Evolutionary conservation across 2,113 vertebrate genomes (phyloP).

Genomic region (Erinaceus europaeus): DNA sequence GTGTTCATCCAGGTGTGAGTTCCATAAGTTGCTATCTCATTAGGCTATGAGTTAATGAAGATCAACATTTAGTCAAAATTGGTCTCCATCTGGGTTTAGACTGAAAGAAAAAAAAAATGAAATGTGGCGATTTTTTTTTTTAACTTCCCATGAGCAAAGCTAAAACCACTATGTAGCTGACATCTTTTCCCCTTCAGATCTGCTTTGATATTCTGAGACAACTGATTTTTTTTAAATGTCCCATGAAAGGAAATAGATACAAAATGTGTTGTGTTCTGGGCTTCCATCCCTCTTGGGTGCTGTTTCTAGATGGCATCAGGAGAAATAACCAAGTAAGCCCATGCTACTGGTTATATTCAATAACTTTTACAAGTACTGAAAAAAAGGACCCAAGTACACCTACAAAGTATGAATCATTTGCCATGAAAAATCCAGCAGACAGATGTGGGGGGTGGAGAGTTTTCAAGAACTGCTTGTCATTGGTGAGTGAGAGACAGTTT

Average conservation of each 20-base stretch:
- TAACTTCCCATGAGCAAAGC: background rate
- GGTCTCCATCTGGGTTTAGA: background rate
- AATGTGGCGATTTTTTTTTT: background rate
- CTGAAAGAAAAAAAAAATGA: background rate
- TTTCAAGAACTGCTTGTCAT: slow-evolving; percentile 3
- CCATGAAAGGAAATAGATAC: background rate
- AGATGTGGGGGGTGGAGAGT: background rate
- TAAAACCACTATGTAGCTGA: too few relatives aligned
- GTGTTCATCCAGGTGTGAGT: background rate
- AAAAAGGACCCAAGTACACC: background rate
- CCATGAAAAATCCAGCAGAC: background rate
- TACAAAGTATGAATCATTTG: background rate
- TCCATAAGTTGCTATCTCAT: background rate
- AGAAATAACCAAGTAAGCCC: background rate
- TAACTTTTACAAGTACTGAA: background rate
- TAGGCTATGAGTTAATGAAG: background rate
- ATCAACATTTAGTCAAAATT: background rate
- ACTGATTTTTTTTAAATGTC: background rate
- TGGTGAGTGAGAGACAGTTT: background rate
- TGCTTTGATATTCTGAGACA: background rate
- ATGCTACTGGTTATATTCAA: background rate
- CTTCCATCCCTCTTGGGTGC: background rate
- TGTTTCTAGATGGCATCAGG: background rate
- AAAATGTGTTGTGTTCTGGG: background rate
- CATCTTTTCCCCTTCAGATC: background rate